A percentile compares a stretch with the other conserved stretches of the same genome.
phyloP scores from a whole-genome alignment of 1,140 invertebrate genomes.

The Brachionus manjavacas region DNA sequence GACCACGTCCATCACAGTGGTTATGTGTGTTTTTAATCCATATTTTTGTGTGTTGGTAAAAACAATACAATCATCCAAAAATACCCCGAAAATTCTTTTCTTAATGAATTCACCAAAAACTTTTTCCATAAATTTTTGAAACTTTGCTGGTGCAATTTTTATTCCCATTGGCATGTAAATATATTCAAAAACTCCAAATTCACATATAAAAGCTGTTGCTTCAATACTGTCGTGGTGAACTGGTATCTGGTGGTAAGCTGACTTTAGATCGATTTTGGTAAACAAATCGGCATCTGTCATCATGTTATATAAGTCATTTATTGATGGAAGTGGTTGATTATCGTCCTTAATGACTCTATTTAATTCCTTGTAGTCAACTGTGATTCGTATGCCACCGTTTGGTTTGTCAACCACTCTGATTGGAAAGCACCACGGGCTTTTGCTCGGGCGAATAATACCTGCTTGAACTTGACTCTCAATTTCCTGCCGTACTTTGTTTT shows the following conservation, averaged over 20 bases:
- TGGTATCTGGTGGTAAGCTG: background rate
- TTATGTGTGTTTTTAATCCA: conserved; percentile 5
- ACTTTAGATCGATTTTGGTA: background rate
- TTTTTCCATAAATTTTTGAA: background rate
- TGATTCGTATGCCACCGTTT: conserved; percentile 6
- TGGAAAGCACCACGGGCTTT: conserved; percentile 46
- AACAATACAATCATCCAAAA: background rate
- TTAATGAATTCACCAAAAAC: conserved; percentile 6
- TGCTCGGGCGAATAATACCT: conserved; percentile 42
- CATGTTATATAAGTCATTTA: background rate
- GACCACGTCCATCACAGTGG: background rate
- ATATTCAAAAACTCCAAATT: background rate
- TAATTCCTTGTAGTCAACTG: background rate
- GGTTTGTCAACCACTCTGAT: conserved; percentile 44
- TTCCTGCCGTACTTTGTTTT: background rate
- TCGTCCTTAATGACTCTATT: background rate
- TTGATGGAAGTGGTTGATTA: background rate
- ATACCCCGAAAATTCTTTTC: background rate
- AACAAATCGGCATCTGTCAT: conserved; percentile 21
- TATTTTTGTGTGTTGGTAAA: conserved; percentile 16
- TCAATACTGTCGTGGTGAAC: background rate
- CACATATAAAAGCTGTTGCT: background rate
- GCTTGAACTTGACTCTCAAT: background rate
- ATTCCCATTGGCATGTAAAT: background rate
- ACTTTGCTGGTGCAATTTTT: background rate